These are phyloP conservation scores for Acleris sparsana DNA, from an alignment of 2,888 invertebrate species.

Conservation along the genomic window DNA sequence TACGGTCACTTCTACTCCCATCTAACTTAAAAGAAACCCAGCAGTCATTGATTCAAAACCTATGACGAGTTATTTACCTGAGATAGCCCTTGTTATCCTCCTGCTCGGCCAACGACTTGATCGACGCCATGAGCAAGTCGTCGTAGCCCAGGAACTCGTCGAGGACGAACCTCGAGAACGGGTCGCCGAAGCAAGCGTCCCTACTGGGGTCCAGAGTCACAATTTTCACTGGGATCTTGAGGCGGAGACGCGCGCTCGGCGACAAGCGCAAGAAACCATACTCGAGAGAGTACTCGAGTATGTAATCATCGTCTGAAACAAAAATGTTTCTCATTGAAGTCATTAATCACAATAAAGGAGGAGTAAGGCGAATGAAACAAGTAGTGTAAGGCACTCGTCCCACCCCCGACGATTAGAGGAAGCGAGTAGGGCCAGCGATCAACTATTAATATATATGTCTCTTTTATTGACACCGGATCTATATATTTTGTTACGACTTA, in stretches of 20 bases:
- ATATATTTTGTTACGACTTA: too few relatives aligned
- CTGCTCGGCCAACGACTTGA: constrained; percentile 96
- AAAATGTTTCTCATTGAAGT: constrained; percentile 6
- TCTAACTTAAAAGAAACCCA: too few relatives aligned
- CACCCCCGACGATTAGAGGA: too few relatives aligned
- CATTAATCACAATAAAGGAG: too few relatives aligned
- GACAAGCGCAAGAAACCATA: constrained; percentile 97
- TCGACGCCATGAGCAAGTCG: constrained; percentile 97
- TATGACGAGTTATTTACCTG: constrained; percentile 75
- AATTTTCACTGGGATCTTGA: constrained; percentile 96
- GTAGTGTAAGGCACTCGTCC: too few relatives aligned
- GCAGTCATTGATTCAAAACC: too few relatives aligned
- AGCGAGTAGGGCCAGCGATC: too few relatives aligned
- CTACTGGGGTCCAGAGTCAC: constrained; percentile 93
- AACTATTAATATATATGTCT: too few relatives aligned
- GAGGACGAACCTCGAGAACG: constrained; percentile 94
- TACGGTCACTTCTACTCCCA: too few relatives aligned
- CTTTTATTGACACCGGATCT: too few relatives aligned
- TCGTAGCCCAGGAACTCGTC: constrained; percentile 98
- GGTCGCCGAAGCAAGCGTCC: constrained; percentile 97
- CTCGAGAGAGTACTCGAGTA: constrained; percentile 98
- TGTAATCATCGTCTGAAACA: constrained; percentile 93
- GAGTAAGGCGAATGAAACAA: too few relatives aligned
- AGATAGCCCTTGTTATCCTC: constrained; percentile 98
- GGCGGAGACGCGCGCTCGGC: constrained; percentile 91